Base-by-base conservation (phyloP, 64 coral and sea anemone genomes). In the Stichodactyla mertensii region DNA sequence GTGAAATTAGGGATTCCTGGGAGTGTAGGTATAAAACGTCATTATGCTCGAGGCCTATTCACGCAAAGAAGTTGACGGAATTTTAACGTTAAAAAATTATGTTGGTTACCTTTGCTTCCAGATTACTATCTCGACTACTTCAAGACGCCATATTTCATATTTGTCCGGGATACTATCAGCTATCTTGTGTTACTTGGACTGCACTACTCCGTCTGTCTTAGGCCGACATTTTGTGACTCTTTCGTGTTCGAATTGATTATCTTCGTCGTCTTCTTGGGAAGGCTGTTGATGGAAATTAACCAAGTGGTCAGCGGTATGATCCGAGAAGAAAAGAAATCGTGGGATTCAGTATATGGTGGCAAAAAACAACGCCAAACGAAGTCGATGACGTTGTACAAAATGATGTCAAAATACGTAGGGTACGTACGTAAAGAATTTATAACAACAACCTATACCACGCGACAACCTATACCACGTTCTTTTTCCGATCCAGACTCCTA, bases 61-160 rank as follows among this genome's bases (percentile, higher is more conserved):
- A 45, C 36, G 36, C 36, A 45, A 45, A 2, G 36, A 45, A 45
- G 36, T 45, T 45, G 36, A 45, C 36, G 36, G 36, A 45, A 45
- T 45, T 45, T 2, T 45, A 45, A 45, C 36, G 36, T 45, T 45
- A 45, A 45, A 45, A 45, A 45, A 45, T 1, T 45, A 45, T 45
- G 36, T 31, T 82, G 26, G 7, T 82, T 55, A 24, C 82, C 71
- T 89, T 89, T 18, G 0, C 61, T 26, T 2, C 8, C 57, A 91
- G 89, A 91, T 19, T 69, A 64, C 6, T 91, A 91, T 20, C 55
- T 82, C 5, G 89, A 91, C n/a, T 86, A 67, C 84, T 91, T 91
- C 89, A 80, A 55, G 2, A 91, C 84, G 10, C 89, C 89, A 61
- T 91, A 91, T 59, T 91, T 86, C 89, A 55, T 86, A 36, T 86